Evolutionary conservation across 2,888 invertebrate species (phyloP).

Genomic region (Nesidiocoris tenuis): DNA sequence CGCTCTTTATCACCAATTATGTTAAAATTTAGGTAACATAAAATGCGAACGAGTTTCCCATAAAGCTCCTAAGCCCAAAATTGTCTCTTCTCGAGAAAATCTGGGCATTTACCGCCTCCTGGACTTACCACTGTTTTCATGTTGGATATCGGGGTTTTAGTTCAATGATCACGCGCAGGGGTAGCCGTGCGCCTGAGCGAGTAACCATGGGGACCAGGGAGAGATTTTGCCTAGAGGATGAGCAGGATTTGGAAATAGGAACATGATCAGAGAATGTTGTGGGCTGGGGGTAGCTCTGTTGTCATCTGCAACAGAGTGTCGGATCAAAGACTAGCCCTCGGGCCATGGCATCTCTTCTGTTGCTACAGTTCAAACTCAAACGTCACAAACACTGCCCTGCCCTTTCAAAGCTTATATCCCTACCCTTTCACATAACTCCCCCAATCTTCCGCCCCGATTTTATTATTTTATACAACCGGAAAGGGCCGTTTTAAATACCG

Average conservation of each 20-base stretch:
- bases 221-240: background rate
- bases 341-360: constrained; percentile 1
- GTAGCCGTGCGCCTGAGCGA: background rate
- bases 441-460: background rate
- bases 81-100: no score
- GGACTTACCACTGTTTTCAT: no score
- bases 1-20: no score
- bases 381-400: constrained; percentile 26
- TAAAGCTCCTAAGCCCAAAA: no score
- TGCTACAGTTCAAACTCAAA: constrained; percentile 10
- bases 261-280: background rate
- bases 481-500: background rate
- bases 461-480: background rate
- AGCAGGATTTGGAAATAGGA: background rate
- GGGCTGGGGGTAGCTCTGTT: background rate
- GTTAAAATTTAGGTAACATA: no score
- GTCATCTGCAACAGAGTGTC: constrained; percentile 34
- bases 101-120: no score
- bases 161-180: background rate
- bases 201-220: background rate
- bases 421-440: background rate
- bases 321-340: constrained; percentile 29
- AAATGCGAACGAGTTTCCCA: no score
- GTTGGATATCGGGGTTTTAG: background rate
- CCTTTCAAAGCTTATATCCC: constrained; percentile 26